Conservation (phyloP, 1,140 invertebrate genomes). For the Cydia pomonella region DNA sequence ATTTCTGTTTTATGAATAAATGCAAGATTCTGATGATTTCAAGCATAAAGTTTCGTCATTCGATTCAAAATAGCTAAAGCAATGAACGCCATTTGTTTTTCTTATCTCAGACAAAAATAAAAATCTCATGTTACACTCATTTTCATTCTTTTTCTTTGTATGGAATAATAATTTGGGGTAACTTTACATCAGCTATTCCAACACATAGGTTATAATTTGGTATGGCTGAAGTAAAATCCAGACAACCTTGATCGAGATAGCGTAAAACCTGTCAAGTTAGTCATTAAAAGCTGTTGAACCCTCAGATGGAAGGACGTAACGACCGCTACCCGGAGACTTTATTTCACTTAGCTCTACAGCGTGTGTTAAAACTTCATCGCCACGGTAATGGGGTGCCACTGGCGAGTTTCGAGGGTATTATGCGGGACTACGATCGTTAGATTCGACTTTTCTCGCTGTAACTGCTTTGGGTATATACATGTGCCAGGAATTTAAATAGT, state of each 20-base stretch:
- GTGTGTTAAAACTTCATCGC: slow-evolving; percentile 24
- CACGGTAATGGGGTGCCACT: not conserved
- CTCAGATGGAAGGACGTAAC: not conserved
- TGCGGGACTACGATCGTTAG: not conserved
- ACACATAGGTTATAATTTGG: not conserved
- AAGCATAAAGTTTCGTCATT: no score
- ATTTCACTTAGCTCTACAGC: slow-evolving; percentile 11
- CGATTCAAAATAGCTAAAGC: no score
- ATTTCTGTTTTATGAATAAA: no score
- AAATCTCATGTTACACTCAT: no score
- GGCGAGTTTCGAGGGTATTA: not conserved
- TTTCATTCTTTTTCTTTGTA: no score
- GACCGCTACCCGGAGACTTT: slow-evolving; percentile 3
- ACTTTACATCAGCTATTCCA: no score
- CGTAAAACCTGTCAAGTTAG: not conserved
- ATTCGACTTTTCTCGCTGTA: not conserved
- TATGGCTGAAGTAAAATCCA: not conserved
- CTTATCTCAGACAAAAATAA: no score
- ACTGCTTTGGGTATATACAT: not conserved
- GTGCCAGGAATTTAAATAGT: not conserved
- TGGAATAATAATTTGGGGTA: no score
- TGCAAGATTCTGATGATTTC: no score
- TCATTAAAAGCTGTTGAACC: not conserved
- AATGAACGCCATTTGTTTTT: no score
- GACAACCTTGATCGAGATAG: not conserved